Conservation (phyloP, 1,140 invertebrate species). For the Xylocopa sonorina region DNA sequence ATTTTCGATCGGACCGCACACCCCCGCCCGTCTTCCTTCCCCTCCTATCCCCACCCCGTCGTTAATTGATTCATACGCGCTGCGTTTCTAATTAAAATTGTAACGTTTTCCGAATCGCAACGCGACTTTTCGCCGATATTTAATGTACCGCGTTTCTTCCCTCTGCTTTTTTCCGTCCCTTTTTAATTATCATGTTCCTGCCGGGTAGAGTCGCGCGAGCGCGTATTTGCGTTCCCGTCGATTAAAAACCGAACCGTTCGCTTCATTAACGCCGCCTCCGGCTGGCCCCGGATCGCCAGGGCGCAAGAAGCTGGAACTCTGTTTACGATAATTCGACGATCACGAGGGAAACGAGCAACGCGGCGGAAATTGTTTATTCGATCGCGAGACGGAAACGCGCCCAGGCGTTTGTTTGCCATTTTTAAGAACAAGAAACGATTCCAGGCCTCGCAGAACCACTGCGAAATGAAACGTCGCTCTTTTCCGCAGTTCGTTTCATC, state of each 20-base stretch:
- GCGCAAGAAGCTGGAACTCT: neutral
- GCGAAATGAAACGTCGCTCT: too few species aligned
- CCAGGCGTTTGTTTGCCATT: neutral
- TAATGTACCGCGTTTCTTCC: neutral
- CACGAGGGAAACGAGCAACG: neutral
- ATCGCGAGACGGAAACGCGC: neutral
- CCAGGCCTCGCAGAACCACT: neutral
- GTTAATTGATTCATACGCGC: constrained; percentile 40
- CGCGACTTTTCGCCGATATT: constrained; percentile 35
- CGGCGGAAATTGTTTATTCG: neutral
- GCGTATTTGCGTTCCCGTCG: neutral
- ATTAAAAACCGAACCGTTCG: constrained; percentile 9
- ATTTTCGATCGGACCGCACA: constrained; percentile 13
- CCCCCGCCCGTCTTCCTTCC: neutral
- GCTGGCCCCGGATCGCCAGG: neutral
- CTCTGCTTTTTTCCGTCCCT: neutral
- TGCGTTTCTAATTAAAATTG: constrained; percentile 49
- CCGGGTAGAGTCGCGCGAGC: neutral
- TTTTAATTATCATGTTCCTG: constrained; percentile 26
- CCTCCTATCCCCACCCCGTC: neutral
- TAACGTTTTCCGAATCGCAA: constrained; percentile 40
- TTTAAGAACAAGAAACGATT: too few species aligned
- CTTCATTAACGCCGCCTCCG: constrained; percentile 13
- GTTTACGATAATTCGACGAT: constrained; percentile 11
- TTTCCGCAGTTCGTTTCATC: too few species aligned